These are phyloP conservation scores for Coccyzus lansbergi DNA, from an alignment of 2,797 vertebrate species.

Conservation along the genomic window DNA sequence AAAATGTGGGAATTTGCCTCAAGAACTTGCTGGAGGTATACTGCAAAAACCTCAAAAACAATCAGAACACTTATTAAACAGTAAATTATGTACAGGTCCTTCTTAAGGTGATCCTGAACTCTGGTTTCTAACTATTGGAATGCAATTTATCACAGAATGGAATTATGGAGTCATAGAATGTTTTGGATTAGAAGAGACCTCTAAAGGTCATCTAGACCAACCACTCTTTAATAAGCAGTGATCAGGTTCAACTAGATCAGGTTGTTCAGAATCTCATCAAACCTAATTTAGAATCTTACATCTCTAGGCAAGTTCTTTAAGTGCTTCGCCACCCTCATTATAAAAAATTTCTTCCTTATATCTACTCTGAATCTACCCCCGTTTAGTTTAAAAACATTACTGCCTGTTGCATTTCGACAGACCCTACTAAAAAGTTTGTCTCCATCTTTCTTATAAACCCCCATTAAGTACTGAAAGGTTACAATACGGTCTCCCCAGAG, in stretches of 20 bases:
- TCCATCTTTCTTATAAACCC: too few species aligned
- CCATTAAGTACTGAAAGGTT: neutral
- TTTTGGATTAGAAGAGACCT: neutral
- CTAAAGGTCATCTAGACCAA: neutral
- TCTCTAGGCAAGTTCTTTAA: neutral
- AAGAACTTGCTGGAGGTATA: neutral
- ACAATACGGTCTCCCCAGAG: neutral
- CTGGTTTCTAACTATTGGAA: neutral
- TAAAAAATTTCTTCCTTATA: too few species aligned
- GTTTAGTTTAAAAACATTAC: neutral
- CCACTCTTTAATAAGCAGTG: rapidly evolving
- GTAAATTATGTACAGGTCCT: neutral
- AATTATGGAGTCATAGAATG: neutral
- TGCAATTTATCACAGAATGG: neutral
- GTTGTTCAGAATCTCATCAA: neutral
- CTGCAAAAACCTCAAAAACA: neutral
- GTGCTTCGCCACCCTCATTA: neutral
- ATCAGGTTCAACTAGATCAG: neutral
- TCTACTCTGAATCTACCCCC: too few species aligned
- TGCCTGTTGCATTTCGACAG: too few species aligned
- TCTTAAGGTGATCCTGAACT: neutral
- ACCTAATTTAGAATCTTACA: neutral
- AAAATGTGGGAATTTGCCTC: neutral
- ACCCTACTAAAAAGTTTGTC: neutral
- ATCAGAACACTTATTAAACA: neutral